These are phyloP conservation scores for Myotis pilosus DNA, from an alignment of 2,797 vertebrate species.

Conservation along the genomic window DNA sequence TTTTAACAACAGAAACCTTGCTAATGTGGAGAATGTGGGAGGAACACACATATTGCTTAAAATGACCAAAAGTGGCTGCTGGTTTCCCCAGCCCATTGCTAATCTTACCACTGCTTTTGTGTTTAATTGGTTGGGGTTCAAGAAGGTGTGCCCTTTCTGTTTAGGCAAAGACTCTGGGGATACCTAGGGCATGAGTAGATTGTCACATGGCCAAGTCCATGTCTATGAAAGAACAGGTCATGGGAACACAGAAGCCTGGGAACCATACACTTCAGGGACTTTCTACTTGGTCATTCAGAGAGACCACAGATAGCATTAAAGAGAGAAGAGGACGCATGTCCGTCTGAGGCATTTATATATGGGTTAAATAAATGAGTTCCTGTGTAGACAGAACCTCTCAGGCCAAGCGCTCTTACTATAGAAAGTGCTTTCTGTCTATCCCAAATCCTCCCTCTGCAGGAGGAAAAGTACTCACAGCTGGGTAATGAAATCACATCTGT, in stretches of 20 bases:
- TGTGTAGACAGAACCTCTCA: background rate
- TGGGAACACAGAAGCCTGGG: background rate
- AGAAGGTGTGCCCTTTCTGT: background rate
- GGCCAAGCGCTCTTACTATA: background rate
- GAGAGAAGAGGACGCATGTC: background rate
- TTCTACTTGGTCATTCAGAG: background rate
- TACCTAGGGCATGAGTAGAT: background rate
- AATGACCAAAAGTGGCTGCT: background rate
- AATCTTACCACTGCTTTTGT: background rate
- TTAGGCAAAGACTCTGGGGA: background rate
- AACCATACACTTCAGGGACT: background rate
- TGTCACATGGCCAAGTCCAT: background rate
- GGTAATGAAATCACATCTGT: constrained; percentile 52
- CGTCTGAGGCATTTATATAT: background rate
- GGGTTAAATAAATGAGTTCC: background rate
- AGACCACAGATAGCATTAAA: background rate
- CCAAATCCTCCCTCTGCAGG: constrained; percentile 31
- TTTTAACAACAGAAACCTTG: background rate
- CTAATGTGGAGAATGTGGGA: background rate
- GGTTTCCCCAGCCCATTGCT: background rate
- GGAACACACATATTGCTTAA: background rate
- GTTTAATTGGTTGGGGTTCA: background rate
- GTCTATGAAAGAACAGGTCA: background rate
- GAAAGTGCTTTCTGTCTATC: constrained; percentile 8
- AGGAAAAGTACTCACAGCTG: constrained; percentile 67